phyloP scores from a whole-genome alignment of 2,113 vertebrate genomes.

The Xerus inauris region DNA sequence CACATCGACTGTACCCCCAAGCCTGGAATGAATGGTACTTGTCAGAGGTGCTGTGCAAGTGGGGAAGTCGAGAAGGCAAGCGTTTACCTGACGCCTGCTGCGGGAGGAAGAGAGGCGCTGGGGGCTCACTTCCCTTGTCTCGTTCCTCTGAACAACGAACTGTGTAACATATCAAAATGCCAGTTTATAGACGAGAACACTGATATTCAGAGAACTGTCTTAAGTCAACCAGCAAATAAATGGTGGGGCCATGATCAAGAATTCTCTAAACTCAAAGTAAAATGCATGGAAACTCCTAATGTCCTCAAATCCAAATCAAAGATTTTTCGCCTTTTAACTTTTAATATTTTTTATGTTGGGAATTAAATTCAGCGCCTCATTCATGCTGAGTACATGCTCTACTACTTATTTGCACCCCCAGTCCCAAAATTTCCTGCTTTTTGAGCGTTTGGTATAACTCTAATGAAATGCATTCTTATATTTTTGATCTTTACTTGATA shows the following conservation, averaged over 20 bases:
- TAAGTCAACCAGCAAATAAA: neutral
- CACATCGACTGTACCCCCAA: neutral
- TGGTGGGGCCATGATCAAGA: neutral
- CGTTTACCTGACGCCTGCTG: neutral
- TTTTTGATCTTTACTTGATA: slow-evolving; percentile 23
- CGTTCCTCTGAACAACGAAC: neutral
- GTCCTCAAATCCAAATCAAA: neutral
- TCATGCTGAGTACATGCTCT: neutral
- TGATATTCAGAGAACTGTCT: neutral
- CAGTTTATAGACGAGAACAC: neutral
- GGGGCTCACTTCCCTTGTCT: neutral
- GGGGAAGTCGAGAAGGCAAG: neutral
- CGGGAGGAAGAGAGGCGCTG: neutral
- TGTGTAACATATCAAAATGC: neutral
- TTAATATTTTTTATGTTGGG: neutral
- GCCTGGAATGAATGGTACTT: neutral
- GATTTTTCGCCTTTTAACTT: neutral
- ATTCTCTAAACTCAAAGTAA: neutral
- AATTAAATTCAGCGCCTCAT: neutral
- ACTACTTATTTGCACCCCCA: neutral
- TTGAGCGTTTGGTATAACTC: neutral
- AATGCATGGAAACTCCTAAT: neutral
- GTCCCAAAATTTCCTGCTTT: neutral
- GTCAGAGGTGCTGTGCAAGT: neutral
- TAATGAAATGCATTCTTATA: neutral